Evolutionary conservation across 2,888 invertebrate genomes (phyloP).

Genomic region (Hyles lineata): DNA sequence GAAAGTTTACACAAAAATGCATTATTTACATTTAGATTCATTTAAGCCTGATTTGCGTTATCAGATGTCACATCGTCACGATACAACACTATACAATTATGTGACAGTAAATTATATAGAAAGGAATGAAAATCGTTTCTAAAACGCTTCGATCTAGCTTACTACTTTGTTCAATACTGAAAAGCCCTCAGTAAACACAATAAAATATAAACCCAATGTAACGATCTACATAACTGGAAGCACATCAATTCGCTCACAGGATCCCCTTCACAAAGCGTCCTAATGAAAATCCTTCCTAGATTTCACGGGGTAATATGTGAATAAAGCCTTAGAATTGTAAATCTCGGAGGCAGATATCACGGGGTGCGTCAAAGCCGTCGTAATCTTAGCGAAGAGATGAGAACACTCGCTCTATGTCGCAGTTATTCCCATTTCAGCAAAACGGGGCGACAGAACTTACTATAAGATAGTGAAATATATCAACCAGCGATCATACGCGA

Average conservation of each 20-base stretch:
- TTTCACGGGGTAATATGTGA: constrained; percentile 27
- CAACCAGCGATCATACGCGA: background rate
- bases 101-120: background rate
- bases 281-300: constrained; percentile 28
- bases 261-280: constrained; percentile 15
- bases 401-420: constrained; percentile 39
- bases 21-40: too few relatives aligned
- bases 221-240: background rate
- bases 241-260: constrained; percentile 8
- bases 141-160: background rate
- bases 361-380: constrained; percentile 41
- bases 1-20: too few relatives aligned
- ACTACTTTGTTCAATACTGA: too few relatives aligned
- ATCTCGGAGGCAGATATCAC: constrained; percentile 38
- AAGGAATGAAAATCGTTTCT: background rate
- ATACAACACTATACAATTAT: too few relatives aligned
- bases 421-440: constrained; percentile 33
- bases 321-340: constrained; percentile 34
- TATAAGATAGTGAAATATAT: constrained; percentile 1
- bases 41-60: too few relatives aligned
- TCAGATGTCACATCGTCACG: too few relatives aligned
- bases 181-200: background rate
- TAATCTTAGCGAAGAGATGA: constrained; percentile 42
- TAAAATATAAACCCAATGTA: background rate
- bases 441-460: background rate